Conservation (phyloP, 2,113 vertebrate genomes). For the Callorhinus ursinus region DNA sequence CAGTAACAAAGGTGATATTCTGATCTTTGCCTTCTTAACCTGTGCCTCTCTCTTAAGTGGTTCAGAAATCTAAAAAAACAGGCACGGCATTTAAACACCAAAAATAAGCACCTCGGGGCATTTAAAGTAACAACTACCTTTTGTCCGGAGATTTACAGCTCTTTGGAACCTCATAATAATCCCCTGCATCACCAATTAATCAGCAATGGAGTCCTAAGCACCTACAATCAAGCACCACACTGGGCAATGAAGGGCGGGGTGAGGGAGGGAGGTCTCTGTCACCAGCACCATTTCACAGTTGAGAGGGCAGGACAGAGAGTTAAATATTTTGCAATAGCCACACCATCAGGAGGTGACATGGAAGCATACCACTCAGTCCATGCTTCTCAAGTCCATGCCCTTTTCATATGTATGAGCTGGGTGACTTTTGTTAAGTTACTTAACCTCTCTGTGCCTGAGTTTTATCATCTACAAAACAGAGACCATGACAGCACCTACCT, state of each 20-base stretch:
- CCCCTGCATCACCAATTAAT: not conserved
- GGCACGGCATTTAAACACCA: not conserved
- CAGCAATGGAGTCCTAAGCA: not conserved
- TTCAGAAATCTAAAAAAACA: constrained; percentile 45
- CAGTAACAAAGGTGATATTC: not conserved
- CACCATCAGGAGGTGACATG: not conserved
- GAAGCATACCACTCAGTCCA: not conserved
- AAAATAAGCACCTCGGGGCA: not conserved
- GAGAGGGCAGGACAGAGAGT: not conserved
- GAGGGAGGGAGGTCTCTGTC: not conserved
- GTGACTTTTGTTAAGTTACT: not conserved
- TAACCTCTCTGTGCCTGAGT: not conserved
- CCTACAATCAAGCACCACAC: not conserved
- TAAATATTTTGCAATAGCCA: not conserved
- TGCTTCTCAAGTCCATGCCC: not conserved
- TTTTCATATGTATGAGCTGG: not conserved
- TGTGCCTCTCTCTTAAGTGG: not conserved
- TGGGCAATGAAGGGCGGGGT: no score
- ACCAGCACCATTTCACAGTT: not conserved
- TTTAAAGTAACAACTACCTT: not conserved
- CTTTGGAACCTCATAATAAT: not conserved
- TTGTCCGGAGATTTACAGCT: not conserved
- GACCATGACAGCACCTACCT: not conserved
- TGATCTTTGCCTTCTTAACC: not conserved
- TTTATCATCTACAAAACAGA: not conserved